Conservation (phyloP, 2,797 vertebrate genomes). For the Thaleichthys pacificus region DNA sequence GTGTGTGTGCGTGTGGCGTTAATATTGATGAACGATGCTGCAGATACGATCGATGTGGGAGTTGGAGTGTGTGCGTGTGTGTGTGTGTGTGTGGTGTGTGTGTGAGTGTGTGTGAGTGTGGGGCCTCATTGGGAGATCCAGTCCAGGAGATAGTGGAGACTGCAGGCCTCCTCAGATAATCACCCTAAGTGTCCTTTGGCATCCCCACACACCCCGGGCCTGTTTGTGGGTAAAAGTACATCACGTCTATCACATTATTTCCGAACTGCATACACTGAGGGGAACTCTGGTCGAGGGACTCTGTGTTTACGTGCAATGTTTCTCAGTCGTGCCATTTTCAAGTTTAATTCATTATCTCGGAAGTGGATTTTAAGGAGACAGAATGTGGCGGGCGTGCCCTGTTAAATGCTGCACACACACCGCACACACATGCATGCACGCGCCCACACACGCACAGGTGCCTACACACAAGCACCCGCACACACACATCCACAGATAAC, state of each 20-base stretch:
- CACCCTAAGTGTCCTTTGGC: too few relatives aligned
- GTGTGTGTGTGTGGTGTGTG: too few relatives aligned
- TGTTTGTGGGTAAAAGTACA: too few relatives aligned
- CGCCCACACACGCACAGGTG: constrained; percentile 28
- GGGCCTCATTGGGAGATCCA: not conserved
- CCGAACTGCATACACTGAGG: not conserved
- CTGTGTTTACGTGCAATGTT: too few relatives aligned
- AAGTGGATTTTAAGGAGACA: too few relatives aligned
- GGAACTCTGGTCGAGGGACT: not conserved
- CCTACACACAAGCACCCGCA: constrained; percentile 22
- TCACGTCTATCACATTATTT: too few relatives aligned
- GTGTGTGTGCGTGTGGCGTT: constrained; percentile 29
- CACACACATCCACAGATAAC: constrained; percentile 30
- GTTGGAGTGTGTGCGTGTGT: constrained; percentile 21
- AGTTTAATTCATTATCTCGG: too few relatives aligned
- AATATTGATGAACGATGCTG: constrained; percentile 68
- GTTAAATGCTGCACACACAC: constrained; percentile 16
- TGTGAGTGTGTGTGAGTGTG: constrained; percentile 22
- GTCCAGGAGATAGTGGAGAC: not conserved
- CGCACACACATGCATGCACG: constrained; percentile 16
- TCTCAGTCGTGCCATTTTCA: too few relatives aligned
- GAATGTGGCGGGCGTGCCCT: too few relatives aligned
- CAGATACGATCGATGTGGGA: constrained; percentile 46
- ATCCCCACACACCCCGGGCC: too few relatives aligned
- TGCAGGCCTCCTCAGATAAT: not conserved